These are phyloP conservation scores for Hydractinia symbiolongicarpus DNA, from an alignment of 30 jellyfish, hydroid and myxozoan species.

Conservation along the genomic window DNA sequence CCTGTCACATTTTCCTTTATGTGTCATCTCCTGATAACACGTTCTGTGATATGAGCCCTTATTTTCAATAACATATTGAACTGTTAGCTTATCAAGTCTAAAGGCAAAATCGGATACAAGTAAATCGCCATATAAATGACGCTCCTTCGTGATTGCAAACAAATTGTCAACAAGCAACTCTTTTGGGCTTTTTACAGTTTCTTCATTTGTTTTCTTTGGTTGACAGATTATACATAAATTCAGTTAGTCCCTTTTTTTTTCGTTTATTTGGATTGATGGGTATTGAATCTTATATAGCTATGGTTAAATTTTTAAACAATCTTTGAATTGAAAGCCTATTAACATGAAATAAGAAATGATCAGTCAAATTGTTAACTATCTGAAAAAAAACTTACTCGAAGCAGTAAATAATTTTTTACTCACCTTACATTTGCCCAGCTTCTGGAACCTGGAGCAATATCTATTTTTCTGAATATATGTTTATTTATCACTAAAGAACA, in stretches of 20 bases:
- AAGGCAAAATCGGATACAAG: background rate
- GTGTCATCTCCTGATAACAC: too few relatives aligned
- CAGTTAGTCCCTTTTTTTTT: background rate
- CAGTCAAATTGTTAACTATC: too few relatives aligned
- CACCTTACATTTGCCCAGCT: too few relatives aligned
- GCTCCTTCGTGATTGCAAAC: conserved; percentile 9
- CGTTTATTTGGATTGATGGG: background rate
- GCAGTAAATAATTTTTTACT: too few relatives aligned
- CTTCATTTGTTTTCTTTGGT: background rate
- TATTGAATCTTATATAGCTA: background rate
- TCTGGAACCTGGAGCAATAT: too few relatives aligned
- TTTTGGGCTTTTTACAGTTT: background rate
- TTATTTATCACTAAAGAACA: too few relatives aligned
- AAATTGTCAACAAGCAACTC: conserved; percentile 4
- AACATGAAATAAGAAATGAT: too few relatives aligned
- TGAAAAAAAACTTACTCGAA: too few relatives aligned
- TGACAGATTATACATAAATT: conserved; percentile 5
- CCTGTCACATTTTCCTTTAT: too few relatives aligned
- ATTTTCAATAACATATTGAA: background rate
- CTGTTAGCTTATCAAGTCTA: background rate
- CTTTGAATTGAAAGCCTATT: background rate
- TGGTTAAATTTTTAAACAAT: conserved; percentile 6
- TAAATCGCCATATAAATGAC: conserved; percentile 8
- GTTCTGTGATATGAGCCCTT: too few relatives aligned
- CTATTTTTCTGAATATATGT: too few relatives aligned